phyloP scores from a whole-genome alignment of 2,888 invertebrate species.

The Eupeodes luniger region DNA sequence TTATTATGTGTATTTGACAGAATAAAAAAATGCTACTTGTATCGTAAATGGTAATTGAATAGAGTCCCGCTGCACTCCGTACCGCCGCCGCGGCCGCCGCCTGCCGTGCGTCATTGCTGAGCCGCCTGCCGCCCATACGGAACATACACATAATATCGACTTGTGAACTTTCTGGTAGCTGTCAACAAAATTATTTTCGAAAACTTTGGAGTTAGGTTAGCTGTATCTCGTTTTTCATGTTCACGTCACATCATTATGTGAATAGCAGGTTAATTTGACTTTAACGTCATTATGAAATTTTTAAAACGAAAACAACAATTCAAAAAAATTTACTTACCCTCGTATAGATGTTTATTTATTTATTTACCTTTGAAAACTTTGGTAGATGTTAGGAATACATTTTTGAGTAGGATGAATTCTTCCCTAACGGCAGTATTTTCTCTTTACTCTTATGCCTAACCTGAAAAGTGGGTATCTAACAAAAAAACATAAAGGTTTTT shows the following conservation, averaged over 20 bases:
- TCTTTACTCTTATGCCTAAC: too few relatives aligned
- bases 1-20: neutral
- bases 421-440: too few relatives aligned
- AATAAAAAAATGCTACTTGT: neutral
- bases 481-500: too few relatives aligned
- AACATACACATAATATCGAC: conserved; percentile 57
- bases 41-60: conserved; percentile 37
- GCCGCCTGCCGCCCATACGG: conserved; percentile 37
- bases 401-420: too few relatives aligned
- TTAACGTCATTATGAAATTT: conserved; percentile 12
- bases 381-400: too few relatives aligned
- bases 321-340: neutral
- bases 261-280: conserved; percentile 16
- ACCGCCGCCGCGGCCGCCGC: too few relatives aligned
- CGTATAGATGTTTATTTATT: neutral
- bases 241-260: conserved; percentile 26
- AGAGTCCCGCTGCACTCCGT: conserved; percentile 19
- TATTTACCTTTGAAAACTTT: too few relatives aligned
- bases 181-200: conserved; percentile 52
- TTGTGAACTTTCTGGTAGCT: conserved; percentile 62
- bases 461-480: too few relatives aligned
- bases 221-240: conserved; percentile 20
- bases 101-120: too few relatives aligned
- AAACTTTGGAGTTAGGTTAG: neutral
- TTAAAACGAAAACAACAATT: neutral